Evolutionary conservation across 2,888 invertebrate species (phyloP).

Genomic region (Julus scanicus): DNA sequence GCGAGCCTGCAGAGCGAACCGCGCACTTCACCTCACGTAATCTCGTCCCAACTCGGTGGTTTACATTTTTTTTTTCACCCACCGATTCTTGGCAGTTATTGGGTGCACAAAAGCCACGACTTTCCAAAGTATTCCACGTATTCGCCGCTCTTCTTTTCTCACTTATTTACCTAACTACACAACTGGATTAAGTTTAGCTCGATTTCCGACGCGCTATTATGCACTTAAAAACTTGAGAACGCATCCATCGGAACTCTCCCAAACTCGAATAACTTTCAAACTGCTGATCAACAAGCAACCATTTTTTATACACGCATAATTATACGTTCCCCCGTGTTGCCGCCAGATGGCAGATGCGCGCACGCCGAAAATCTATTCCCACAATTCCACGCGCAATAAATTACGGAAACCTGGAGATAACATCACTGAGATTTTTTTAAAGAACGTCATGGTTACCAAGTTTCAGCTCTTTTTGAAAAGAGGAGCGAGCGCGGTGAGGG

Average conservation of each 20-base stretch:
- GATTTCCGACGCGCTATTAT: neutral
- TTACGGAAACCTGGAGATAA: no score
- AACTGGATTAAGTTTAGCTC: neutral
- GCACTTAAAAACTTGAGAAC: neutral
- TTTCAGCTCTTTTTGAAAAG: no score
- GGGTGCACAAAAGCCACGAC: conserved; percentile 4
- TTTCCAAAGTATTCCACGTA: neutral
- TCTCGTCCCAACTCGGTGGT: conserved; percentile 44
- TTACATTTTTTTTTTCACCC: conserved; percentile 18
- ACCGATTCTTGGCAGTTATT: neutral
- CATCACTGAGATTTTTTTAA: no score
- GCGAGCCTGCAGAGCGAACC: conserved; percentile 51
- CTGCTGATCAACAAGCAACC: conserved; percentile 13
- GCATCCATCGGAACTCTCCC: neutral
- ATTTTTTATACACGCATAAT: conserved; percentile 12
- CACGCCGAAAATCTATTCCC: neutral
- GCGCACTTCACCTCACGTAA: conserved; percentile 55
- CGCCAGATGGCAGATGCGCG: neutral
- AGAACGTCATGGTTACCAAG: no score
- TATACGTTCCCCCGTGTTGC: neutral
- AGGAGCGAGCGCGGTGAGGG: no score
- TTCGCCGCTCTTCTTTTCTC: neutral
- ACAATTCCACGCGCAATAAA: neutral
- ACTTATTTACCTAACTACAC: neutral
- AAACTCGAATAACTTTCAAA: neutral